A percentile compares a stretch with the other conserved stretches of the same genome.
Conservation (phyloP, 2,113 vertebrate genomes). For the Phrynosoma platyrhinos region DNA sequence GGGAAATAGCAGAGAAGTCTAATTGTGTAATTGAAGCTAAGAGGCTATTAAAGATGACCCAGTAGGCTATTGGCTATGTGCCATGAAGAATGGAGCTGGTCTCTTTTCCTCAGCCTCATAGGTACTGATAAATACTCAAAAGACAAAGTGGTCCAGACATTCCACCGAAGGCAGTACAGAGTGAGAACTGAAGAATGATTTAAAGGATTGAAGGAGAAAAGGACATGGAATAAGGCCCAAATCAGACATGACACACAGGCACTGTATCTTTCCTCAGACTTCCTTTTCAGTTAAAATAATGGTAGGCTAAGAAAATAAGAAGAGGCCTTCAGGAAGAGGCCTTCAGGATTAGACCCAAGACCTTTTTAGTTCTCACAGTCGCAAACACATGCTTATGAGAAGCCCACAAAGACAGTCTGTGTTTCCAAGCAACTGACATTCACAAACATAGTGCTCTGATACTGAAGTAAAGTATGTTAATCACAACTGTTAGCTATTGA, state of each 20-base stretch:
- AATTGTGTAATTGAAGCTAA: conserved; percentile 75
- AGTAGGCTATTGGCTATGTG: conserved; percentile 58
- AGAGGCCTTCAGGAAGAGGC: background rate
- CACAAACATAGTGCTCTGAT: too few relatives aligned
- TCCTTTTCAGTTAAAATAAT: background rate
- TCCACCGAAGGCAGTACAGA: background rate
- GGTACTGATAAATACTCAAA: background rate
- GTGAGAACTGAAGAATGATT: background rate
- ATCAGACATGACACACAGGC: background rate
- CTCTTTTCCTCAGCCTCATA: conserved; percentile 45
- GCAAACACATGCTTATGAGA: background rate
- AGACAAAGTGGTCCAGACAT: background rate
- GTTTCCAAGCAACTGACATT: too few relatives aligned
- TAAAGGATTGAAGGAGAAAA: background rate
- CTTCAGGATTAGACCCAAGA: background rate
- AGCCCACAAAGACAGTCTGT: too few relatives aligned
- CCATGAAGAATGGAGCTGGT: conserved; percentile 54
- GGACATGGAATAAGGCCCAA: background rate
- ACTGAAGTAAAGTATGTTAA: too few relatives aligned
- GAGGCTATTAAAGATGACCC: conserved; percentile 72
- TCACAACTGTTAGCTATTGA: too few relatives aligned
- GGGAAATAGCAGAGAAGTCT: conserved; percentile 66
- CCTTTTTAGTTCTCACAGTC: background rate
- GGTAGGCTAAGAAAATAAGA: background rate
- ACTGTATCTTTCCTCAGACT: background rate